A percentile compares a stretch with the other conserved stretches of the same genome.
phyloP scores from a whole-genome alignment of 2,113 vertebrate genomes.

The Hippocampus comes region DNA sequence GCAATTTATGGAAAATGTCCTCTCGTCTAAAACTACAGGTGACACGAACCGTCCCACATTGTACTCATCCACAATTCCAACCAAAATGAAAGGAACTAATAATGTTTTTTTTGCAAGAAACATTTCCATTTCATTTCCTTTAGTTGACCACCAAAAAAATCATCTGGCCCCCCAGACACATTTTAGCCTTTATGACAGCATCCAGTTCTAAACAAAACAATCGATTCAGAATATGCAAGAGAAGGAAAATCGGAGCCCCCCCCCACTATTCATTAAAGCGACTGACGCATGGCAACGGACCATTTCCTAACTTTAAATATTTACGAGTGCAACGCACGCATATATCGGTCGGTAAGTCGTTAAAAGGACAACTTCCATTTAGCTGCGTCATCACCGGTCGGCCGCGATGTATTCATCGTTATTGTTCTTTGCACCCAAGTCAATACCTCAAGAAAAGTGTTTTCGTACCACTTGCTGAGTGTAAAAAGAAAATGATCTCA shows the following conservation, averaged over 20 bases:
- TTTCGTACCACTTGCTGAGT: slow-evolving; percentile 56
- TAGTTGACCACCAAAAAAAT: too few relatives aligned
- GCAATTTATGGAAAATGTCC: too few relatives aligned
- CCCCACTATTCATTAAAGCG: slow-evolving; percentile 29
- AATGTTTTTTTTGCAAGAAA: slow-evolving; percentile 7
- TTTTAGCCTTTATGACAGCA: neutral
- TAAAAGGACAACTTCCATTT: slow-evolving; percentile 60
- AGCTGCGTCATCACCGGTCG: slow-evolving; percentile 63
- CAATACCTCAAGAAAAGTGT: slow-evolving; percentile 56
- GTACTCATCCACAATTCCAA: too few relatives aligned
- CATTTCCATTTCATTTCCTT: neutral
- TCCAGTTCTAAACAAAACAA: neutral
- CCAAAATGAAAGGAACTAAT: too few relatives aligned
- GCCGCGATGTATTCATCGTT: slow-evolving; percentile 55
- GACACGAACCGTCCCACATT: too few relatives aligned
- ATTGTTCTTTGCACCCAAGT: slow-evolving; percentile 62
- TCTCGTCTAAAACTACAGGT: too few relatives aligned
- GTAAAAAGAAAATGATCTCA: slow-evolving; percentile 69
- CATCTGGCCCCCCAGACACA: neutral
- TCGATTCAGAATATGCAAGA: slow-evolving; percentile 12
- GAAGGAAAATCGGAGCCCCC: slow-evolving; percentile 51
- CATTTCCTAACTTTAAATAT: slow-evolving; percentile 57
- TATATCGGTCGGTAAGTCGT: slow-evolving; percentile 40
- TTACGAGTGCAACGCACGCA: slow-evolving; percentile 29
- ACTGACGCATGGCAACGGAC: slow-evolving; percentile 52